Base-by-base conservation (phyloP, 2,888 invertebrate species). In the Sinohyriopsis cumingii region DNA sequence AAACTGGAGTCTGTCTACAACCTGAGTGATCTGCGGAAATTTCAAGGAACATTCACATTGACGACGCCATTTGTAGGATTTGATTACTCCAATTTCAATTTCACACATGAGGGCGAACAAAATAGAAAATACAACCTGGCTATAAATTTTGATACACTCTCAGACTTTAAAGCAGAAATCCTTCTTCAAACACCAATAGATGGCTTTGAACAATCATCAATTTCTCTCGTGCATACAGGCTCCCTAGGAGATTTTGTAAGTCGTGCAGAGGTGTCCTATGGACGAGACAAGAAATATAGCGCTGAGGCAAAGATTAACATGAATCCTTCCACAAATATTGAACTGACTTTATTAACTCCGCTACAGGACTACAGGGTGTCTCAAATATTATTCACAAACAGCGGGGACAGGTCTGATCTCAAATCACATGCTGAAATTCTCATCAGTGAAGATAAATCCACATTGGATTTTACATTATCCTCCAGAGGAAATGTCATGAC, bases 261-360 rank as follows among this genome's bases (percentile, higher is more conserved):
- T 79, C 79, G 5, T 53, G 76, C n/a, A n/a, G 56, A 28, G 73
- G 69, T 15, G 71, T 66, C 22, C 74, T 77, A 68, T 59, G 33
- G 20, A 59, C 68, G n/a, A 45, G 12, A 3, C 45, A 45, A 45
- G 15, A 45, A 45, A 45, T 45, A 45, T 45, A 15, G 45, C 15
- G 45, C 45, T 15, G 45, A 45, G 45, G 45, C 45, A 45, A 45
- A 45, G 45, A 15, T 45, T 15, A 45, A 45, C 45, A 45, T 45
- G 15, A 45, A 45, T 45, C 15, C 45, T 45, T 45, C 45, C 45
- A 15, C 45, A 45, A 45, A 45, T 15, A 15, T 45, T 45, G 12
- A 45, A 45, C 15, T 45, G 45, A 45, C 45, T 45, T 45, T 45
- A 15, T 45, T 45, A 12, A 45, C 45, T 45, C 45, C 45, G 45